Conservation (phyloP, 2,113 vertebrate species). For the Hemicordylus capensis region DNA sequence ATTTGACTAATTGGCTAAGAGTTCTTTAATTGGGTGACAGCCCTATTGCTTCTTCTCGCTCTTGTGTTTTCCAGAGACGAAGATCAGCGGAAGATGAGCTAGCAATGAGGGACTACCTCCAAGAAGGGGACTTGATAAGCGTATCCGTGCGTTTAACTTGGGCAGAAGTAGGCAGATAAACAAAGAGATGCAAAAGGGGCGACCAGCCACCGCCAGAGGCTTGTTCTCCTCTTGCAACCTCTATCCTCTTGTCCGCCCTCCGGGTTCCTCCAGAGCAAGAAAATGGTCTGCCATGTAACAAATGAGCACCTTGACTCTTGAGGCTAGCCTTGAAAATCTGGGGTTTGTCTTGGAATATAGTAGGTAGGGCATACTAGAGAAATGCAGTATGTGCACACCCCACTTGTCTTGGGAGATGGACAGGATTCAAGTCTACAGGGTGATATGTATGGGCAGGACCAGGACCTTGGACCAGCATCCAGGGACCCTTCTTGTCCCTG, state of each 20-base stretch:
- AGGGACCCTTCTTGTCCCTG: no score
- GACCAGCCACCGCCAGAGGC: not conserved
- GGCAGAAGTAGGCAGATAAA: not conserved
- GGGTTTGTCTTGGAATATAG: not conserved
- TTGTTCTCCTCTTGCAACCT: not conserved
- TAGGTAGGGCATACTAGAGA: not conserved
- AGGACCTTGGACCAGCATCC: no score
- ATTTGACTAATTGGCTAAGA: no score
- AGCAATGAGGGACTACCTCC: conserved; percentile 94
- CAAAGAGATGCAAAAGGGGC: not conserved
- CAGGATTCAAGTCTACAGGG: no score
- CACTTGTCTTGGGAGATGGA: not conserved
- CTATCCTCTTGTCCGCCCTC: no score
- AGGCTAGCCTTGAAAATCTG: not conserved
- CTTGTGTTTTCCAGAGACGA: conserved; percentile 82
- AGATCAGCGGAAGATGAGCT: conserved; percentile 95
- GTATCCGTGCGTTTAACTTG: conserved; percentile 76
- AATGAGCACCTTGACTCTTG: not conserved
- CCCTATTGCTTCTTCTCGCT: not conserved
- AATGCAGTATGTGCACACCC: no score
- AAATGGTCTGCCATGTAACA: not conserved
- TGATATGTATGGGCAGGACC: no score
- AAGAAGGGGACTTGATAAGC: conserved; percentile 97
- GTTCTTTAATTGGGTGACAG: no score
- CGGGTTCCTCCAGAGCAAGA: not conserved